A percentile compares a stretch with the other conserved stretches of the same genome.
phyloP scores from a whole-genome alignment of 92 coral and sea anemone genomes.

The Isaurus tuberculatus region DNA sequence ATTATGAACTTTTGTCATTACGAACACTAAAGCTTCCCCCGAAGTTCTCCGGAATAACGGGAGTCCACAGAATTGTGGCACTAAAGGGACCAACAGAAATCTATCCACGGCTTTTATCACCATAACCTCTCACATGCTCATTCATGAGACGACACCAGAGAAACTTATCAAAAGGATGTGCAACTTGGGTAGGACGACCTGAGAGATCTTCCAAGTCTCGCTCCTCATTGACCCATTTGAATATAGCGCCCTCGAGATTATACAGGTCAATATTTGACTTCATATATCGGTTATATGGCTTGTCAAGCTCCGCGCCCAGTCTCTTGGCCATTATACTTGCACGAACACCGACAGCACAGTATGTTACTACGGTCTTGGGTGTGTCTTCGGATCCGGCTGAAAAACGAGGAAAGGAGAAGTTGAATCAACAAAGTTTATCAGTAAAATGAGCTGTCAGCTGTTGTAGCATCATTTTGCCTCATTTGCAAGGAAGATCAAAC shows the following conservation, averaged over 20 bases:
- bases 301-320: slow-evolving; percentile 68
- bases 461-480: too few species aligned
- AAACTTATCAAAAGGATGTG: slow-evolving; percentile 24
- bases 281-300: slow-evolving; percentile 60
- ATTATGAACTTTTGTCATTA: too few species aligned
- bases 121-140: slow-evolving; percentile 7
- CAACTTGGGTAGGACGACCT: slow-evolving; percentile 11
- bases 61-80: too few species aligned
- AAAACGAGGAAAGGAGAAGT: not conserved
- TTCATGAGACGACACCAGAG: slow-evolving; percentile 19
- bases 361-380: slow-evolving; percentile 70
- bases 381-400: slow-evolving; percentile 50
- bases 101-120: not conserved
- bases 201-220: slow-evolving; percentile 66
- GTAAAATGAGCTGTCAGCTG: too few species aligned
- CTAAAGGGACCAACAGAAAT: not conserved
- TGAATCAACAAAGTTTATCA: not conserved
- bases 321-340: slow-evolving; percentile 82
- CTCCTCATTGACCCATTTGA: slow-evolving; percentile 93
- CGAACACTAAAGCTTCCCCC: too few species aligned
- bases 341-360: slow-evolving; percentile 89
- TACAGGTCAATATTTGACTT: slow-evolving; percentile 54
- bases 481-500: too few species aligned
- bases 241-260: slow-evolving; percentile 86
- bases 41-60: too few species aligned